Conservation (phyloP, 2,113 vertebrate species). For the Melanerpes aurifrons region DNA sequence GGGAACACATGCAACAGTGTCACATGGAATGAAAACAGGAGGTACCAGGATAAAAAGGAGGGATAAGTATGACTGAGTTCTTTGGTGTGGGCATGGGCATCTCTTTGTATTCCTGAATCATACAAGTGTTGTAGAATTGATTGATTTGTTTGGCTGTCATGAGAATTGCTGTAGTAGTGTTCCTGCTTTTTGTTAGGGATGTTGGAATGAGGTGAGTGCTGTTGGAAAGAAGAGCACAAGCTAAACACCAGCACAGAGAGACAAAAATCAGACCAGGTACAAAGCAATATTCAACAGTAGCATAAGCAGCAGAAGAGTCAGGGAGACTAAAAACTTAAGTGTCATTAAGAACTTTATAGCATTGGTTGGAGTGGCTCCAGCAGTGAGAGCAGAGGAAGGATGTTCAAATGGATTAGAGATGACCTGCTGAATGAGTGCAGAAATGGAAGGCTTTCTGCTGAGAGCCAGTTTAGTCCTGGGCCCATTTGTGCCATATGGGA, state of each 20-base stretch:
- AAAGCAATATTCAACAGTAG: background rate
- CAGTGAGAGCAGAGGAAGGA: background rate
- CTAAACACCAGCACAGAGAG: constrained; percentile 2
- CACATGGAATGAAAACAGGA: background rate
- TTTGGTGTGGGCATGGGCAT: background rate
- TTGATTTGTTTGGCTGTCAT: constrained; percentile 37
- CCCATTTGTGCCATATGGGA: constrained; percentile 15
- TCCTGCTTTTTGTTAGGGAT: constrained; percentile 11
- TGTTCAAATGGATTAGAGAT: background rate
- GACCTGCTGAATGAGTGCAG: background rate
- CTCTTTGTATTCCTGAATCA: constrained; percentile 17
- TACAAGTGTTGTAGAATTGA: background rate
- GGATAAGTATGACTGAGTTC: background rate
- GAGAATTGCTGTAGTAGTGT: background rate
- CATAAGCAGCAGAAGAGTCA: background rate
- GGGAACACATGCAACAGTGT: background rate
- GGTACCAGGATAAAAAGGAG: background rate
- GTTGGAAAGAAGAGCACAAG: constrained; percentile 13
- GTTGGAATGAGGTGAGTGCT: constrained; percentile 7
- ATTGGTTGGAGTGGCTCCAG: constrained; percentile 1
- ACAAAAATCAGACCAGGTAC: constrained; percentile 2
- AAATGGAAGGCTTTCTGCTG: background rate
- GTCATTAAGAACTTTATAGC: background rate
- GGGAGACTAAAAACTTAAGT: background rate
- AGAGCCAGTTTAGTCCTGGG: constrained; percentile 20